phyloP scores from a whole-genome alignment of 2,113 vertebrate genomes.

The Ochotona princeps region DNA sequence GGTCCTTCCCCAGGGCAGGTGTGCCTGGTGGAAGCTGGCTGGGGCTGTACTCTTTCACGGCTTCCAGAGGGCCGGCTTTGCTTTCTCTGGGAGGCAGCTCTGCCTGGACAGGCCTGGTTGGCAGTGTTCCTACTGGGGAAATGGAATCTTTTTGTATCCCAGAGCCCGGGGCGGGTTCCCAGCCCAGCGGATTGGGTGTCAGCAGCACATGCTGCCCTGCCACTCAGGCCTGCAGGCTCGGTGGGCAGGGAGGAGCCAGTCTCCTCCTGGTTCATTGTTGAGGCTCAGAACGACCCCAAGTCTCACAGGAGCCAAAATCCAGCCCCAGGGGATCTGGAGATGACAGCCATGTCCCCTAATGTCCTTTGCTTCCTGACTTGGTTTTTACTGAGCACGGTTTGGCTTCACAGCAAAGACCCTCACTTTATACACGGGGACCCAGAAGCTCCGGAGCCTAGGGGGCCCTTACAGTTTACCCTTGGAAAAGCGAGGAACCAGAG shows the following conservation, averaged over 20 bases:
- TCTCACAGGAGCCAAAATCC: not conserved
- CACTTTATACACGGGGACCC: not conserved
- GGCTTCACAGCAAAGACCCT: not conserved
- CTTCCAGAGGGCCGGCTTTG: not conserved
- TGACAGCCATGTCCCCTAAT: not conserved
- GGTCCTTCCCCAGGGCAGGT: not conserved
- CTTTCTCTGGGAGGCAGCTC: not conserved
- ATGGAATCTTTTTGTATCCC: conserved; percentile 75
- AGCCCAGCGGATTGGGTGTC: conserved; percentile 46
- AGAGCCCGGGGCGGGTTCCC: not conserved
- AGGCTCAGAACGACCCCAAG: not conserved
- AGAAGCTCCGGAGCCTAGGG: not conserved
- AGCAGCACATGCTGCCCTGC: not conserved
- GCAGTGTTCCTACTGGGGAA: conserved; percentile 65
- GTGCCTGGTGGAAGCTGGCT: rapidly evolving
- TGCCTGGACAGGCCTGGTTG: conserved; percentile 69
- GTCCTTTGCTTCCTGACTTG: too few species aligned
- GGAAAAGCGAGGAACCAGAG: too few species aligned
- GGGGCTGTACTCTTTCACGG: not conserved
- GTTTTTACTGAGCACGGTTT: not conserved
- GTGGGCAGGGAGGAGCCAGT: not conserved
- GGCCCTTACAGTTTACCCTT: not conserved
- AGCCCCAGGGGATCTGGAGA: not conserved
- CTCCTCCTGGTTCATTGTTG: not conserved
- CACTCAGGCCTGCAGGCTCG: not conserved